phyloP scores from a whole-genome alignment of 2,888 invertebrate species.

The Tipula helvola region DNA sequence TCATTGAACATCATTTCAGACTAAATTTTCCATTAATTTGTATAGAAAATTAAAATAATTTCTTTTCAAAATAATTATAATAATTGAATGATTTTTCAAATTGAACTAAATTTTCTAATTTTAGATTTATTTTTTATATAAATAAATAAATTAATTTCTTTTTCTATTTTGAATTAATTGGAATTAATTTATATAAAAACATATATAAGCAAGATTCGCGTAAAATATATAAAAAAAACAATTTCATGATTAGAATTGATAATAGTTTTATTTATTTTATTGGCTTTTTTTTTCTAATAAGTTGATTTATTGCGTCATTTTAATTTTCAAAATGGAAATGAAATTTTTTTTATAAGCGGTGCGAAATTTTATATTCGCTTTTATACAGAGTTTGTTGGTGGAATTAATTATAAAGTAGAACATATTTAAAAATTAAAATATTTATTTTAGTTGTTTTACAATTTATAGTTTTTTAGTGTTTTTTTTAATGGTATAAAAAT shows the following conservation, averaged over 20 bases:
- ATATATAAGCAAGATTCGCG: neutral
- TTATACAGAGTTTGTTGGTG: neutral
- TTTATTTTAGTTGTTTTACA: neutral
- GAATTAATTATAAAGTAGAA: constrained; percentile 4
- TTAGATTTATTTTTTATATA: neutral
- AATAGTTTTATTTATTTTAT: neutral
- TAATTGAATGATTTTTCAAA: neutral
- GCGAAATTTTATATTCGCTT: neutral
- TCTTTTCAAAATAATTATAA: neutral
- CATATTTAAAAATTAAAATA: neutral
- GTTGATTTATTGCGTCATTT: neutral
- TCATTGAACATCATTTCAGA: neutral
- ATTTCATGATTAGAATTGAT: neutral
- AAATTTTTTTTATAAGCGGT: neutral
- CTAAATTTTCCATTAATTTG: neutral
- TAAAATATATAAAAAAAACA: neutral
- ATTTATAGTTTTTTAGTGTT: neutral
- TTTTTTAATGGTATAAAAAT: neutral
- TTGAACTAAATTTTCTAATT: neutral
- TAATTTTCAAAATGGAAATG: neutral
- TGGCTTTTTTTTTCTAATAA: neutral
- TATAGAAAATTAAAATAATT: neutral
- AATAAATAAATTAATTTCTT: neutral
- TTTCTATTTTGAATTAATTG: neutral
- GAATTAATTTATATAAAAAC: neutral